phyloP scores from a whole-genome alignment of 23 tunicate genomes.

The Phallusia fumigata region DNA sequence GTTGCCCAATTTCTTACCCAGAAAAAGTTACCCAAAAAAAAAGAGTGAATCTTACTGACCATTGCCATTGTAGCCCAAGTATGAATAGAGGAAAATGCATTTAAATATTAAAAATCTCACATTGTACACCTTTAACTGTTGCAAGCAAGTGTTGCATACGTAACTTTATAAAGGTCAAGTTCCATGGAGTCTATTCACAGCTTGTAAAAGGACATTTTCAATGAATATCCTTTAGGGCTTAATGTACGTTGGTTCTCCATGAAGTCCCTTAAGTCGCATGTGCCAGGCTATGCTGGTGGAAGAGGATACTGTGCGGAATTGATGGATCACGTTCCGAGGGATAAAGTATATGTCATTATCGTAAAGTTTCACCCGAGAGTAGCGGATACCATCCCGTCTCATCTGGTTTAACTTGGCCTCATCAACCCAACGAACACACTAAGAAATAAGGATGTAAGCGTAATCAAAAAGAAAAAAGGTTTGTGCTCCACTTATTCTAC shows the following conservation, averaged over 20 bases:
- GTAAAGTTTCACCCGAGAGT: slow-evolving; percentile 65
- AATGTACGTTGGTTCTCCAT: slow-evolving; percentile 65
- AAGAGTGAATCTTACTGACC: no score
- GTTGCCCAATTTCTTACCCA: no score
- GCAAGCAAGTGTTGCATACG: no score
- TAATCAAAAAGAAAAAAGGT: no score
- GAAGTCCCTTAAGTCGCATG: slow-evolving; percentile 82
- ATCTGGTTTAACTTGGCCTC: slow-evolving; percentile 93
- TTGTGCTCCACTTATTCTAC: no score
- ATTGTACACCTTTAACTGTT: no score
- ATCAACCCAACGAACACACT: slow-evolving; percentile 93
- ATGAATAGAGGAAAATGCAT: no score
- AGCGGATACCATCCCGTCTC: slow-evolving; percentile 77
- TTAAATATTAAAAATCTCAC: no score
- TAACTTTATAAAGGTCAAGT: no score
- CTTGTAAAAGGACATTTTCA: background rate
- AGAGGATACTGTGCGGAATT: slow-evolving; percentile 92
- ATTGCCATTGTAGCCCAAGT: no score
- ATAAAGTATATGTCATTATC: slow-evolving; percentile 98
- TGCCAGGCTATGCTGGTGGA: slow-evolving; percentile 95
- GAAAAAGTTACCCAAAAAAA: no score
- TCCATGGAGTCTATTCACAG: no score
- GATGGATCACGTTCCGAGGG: slow-evolving; percentile 92
- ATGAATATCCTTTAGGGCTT: slow-evolving; percentile 7
- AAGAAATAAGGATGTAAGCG: slow-evolving; percentile 19